phyloP scores from a whole-genome alignment of 2,888 invertebrate genomes.

The Rotaria macrura region DNA sequence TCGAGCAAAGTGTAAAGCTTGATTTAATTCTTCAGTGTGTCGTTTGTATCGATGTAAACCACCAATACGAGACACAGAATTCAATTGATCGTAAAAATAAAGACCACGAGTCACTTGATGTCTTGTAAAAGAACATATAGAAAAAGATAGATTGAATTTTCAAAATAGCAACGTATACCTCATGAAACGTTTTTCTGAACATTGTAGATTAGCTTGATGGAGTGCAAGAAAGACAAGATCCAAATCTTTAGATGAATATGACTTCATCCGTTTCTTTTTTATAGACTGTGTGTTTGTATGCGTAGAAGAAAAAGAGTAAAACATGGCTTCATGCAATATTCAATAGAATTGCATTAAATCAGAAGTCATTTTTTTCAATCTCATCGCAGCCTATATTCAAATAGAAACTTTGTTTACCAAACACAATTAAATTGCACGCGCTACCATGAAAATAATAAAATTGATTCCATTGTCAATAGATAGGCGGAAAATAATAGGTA shows the following conservation, averaged over 20 bases:
- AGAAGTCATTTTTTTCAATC: too few relatives aligned
- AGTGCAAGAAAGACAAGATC: background rate
- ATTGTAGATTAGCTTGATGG: background rate
- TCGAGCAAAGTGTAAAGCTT: background rate
- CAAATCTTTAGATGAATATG: background rate
- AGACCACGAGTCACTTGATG: background rate
- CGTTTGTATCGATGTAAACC: background rate
- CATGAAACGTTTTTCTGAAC: background rate
- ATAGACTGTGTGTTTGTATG: too few relatives aligned
- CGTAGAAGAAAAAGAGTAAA: background rate
- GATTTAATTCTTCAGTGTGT: background rate
- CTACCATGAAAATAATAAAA: too few relatives aligned
- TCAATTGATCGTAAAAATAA: background rate
- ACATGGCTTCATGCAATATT: background rate
- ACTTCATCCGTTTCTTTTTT: background rate
- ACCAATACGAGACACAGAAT: background rate
- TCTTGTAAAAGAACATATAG: background rate
- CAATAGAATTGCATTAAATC: too few relatives aligned
- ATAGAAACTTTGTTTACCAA: too few relatives aligned
- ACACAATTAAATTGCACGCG: too few relatives aligned
- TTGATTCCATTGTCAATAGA: too few relatives aligned
- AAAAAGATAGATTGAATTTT: background rate
- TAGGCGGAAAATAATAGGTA: too few relatives aligned
- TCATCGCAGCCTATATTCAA: too few relatives aligned
- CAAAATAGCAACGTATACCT: background rate